Evolutionary conservation across 2,113 vertebrate species (phyloP).

Genomic region (Dromaius novaehollandiae): DNA sequence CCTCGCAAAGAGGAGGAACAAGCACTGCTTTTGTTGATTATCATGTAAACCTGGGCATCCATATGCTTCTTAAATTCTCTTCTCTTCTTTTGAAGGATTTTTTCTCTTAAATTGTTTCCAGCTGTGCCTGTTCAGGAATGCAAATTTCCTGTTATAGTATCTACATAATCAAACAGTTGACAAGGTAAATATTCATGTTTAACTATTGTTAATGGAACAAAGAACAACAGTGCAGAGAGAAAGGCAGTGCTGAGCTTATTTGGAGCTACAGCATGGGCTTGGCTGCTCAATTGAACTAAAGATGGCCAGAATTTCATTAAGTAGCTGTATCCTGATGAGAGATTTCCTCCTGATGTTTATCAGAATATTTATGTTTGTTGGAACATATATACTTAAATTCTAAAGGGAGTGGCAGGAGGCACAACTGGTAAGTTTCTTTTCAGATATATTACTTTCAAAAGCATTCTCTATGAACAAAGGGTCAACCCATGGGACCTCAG

Average conservation of each 20-base stretch:
- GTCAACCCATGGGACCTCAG: not conserved
- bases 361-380: no score
- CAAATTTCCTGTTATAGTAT: constrained; percentile 65
- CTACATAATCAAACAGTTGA: constrained; percentile 28
- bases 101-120: constrained; percentile 52
- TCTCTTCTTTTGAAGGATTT: constrained; percentile 9
- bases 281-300: not conserved
- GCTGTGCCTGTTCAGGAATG: constrained; percentile 53
- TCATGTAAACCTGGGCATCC: constrained; percentile 64
- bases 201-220: not conserved
- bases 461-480: not conserved
- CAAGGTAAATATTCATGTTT: constrained; percentile 41
- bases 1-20: constrained; percentile 28
- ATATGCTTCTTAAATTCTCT: constrained; percentile 41
- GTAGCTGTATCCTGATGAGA: not conserved
- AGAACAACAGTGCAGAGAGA: not conserved
- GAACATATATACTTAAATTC: not conserved
- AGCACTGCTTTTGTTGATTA: constrained; percentile 58
- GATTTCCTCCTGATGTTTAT: not conserved
- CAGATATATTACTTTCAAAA: not conserved
- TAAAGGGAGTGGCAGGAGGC: not conserved
- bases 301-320: not conserved
- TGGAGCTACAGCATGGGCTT: not conserved
- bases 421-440: not conserved
- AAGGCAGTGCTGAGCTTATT: not conserved